Percentiles rank a stretch among this genome's conserved stretches.
Conservation (phyloP, 2,797 vertebrate species). For the Poecile montanus region DNA sequence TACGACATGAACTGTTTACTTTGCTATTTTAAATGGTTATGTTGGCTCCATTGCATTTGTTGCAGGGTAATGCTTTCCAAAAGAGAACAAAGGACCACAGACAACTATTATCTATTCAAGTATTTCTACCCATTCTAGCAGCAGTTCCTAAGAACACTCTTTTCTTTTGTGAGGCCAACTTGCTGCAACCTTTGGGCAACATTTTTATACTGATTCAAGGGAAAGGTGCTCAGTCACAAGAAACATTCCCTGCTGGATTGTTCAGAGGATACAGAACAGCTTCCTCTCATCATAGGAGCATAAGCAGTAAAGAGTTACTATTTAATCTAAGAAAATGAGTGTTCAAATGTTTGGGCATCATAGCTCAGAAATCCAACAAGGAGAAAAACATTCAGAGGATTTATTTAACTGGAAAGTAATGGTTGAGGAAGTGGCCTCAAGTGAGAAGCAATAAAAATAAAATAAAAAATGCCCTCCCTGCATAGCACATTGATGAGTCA, state of each 20-base stretch:
- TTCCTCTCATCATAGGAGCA: neutral
- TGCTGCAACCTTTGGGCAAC: neutral
- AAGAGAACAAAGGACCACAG: neutral
- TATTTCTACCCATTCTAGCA: neutral
- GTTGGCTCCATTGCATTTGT: conserved; percentile 26
- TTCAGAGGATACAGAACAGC: neutral
- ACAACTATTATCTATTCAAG: neutral
- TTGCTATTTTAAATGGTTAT: conserved; percentile 54
- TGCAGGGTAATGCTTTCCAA: conserved; percentile 25
- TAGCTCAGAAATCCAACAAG: neutral
- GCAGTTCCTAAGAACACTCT: neutral
- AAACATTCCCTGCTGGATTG: neutral
- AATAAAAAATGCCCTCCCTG: neutral
- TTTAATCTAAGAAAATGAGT: neutral
- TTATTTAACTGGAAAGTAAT: neutral
- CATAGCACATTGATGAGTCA: neutral
- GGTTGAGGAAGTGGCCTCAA: neutral
- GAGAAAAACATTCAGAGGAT: neutral
- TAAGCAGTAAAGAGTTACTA: conserved; percentile 16
- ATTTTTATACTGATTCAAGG: neutral
- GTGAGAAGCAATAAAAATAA: neutral
- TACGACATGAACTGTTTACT: conserved; percentile 60
- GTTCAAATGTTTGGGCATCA: neutral
- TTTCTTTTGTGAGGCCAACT: neutral
- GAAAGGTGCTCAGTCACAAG: neutral